Evolutionary conservation across 2,113 vertebrate species (phyloP), one percentile per base, ranked within the genome.

Genomic region (Odocoileus virginianus): DNA sequence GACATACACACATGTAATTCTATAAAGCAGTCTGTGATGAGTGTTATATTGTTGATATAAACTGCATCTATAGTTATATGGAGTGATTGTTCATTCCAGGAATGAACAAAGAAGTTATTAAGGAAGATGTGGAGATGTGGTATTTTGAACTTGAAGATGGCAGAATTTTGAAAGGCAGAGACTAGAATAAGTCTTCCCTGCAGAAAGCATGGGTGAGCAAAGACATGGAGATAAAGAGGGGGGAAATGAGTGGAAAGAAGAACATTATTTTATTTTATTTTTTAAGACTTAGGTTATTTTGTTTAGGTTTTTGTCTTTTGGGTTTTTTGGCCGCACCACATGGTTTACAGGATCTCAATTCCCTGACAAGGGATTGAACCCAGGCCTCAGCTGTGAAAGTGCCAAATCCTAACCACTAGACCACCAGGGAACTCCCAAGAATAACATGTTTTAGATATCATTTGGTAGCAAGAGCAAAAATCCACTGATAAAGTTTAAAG

Each of bases 111-210:
- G 93, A 89, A 82, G 40, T 19, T 40, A 58, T 74, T 71, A 89
- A 30, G 52, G 78, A 96, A 81, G 85, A 92, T 33, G 12, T 40
- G 15, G 52, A 81, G 89, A 89, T 33, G 12, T 47, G 8, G 43
- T 55, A 25, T 81, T 96, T 96, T 94, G 76, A 94, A 64, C 36
- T 97, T 84, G 55, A 96, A 94, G 27, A 87, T 40, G 30, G 55
- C n/a, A 96, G 47, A 25, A 79, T 91, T 95, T 85, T 84, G 54
- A 83, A 94, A 90, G 47, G 76, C 14, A 87, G 36, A 54, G 16
- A 87, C 30, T 27, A 79, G 40, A 74, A 3, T 55, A 64, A 47
- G 47, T 52, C 67, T 78, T 91, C 74, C 33, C 45, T 64, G 43
- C 11, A 60, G 52, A 97, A 92, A 45, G 6, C 60, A 33, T 2